phyloP scores from a whole-genome alignment of 2,888 invertebrate genomes.

The Lithosia quadra region DNA sequence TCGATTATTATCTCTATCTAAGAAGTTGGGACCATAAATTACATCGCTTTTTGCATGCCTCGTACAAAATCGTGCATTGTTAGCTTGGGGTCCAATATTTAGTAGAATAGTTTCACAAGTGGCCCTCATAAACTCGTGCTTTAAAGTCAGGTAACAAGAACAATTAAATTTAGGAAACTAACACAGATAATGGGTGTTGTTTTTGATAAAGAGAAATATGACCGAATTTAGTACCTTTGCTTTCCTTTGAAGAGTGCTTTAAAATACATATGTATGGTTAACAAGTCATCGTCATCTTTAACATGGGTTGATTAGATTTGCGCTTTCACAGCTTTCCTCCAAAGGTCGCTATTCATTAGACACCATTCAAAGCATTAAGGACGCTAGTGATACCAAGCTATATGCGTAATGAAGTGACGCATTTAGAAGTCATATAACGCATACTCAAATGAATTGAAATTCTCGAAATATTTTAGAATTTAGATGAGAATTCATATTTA shows the following conservation, averaged over 20 bases:
- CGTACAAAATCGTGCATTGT: conserved; percentile 67
- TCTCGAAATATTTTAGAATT: background rate
- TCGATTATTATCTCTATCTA: conserved; percentile 43
- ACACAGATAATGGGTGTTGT: conserved; percentile 34
- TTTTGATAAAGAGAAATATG: conserved; percentile 14
- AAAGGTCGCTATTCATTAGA: conserved; percentile 7
- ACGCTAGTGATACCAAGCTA: background rate
- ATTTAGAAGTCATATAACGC: background rate
- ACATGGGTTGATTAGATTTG: conserved; percentile 1
- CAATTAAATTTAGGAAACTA: conserved; percentile 42
- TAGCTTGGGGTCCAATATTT: conserved; percentile 66
- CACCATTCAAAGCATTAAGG: background rate
- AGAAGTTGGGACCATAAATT: conserved; percentile 67
- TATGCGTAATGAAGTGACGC: background rate
- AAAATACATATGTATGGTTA: background rate
- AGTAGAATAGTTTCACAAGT: conserved; percentile 73
- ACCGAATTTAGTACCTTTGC: conserved; percentile 19
- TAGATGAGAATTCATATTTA: background rate
- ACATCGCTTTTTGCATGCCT: conserved; percentile 68
- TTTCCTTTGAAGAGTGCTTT: background rate
- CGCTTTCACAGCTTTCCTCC: conserved; percentile 6
- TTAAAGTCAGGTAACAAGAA: conserved; percentile 45
- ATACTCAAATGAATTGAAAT: background rate
- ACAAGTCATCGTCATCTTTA: background rate
- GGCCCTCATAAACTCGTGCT: conserved; percentile 63